Base-by-base conservation (phyloP, 2,797 vertebrate genomes). In the Gadopsis bispinosus region DNA sequence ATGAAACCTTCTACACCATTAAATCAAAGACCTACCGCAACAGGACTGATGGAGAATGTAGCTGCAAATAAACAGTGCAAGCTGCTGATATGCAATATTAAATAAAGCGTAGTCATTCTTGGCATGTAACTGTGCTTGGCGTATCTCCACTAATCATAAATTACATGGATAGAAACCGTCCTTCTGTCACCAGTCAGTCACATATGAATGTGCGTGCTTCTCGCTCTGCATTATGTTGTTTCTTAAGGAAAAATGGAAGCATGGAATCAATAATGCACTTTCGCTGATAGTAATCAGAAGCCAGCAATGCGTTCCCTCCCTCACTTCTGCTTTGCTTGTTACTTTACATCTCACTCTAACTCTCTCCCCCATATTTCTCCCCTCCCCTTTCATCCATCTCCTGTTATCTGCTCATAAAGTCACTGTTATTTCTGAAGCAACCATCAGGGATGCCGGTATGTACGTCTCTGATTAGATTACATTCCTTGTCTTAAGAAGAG, bases 251-350 rank as follows among this genome's bases (percentile, higher is more conserved):
- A 91, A 77, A 93, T 80, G 75, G 89, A 91, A 85, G 92, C 56
- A 19, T n/a, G 43, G 74, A 94, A 95, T 96, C 95, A 93, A 95
- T 96, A 94, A 66, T 67, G 12, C 88, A 79, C 93, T 90, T 91
- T 93, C 26, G 92, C 94, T 92, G 92, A 92, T 88, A 94, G 72
- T 73, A 92, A 94, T 89, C 64, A 85, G 72, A 61, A 53, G 62
- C 19, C 82, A 64, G 71, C 53, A 59, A 50, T 70, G 77, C 31
- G 16, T 55, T 65, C 10, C 39, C 59, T 37, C 59, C 20, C 33
- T 41, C 53, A 29, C 39, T 37, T 68, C n/a, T 80, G 39, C 55
- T 81, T 84, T 79, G 48, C 75, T 75, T 79, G 73, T 74, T 65
- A 45, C 54, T 61, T 76, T 74, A 67, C 66, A 73, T 83, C 47